Evolutionary conservation across 2,888 invertebrate species (phyloP), one percentile per base, ranked within the genome.

Genomic region (Hirtodrosophila histrioides): DNA sequence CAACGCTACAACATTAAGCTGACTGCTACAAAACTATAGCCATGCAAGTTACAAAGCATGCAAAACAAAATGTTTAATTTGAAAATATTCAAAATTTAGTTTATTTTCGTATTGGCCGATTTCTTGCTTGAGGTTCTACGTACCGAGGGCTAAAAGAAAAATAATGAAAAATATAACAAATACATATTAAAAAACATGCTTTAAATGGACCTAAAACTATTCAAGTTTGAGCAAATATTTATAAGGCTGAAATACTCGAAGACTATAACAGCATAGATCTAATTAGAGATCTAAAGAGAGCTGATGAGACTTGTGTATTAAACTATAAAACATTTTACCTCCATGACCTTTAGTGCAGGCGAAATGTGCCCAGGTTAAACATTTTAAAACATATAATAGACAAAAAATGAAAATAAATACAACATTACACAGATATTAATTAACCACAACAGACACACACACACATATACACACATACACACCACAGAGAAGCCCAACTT

Each of bases 401-500:
- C 43, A 56, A 64, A 68, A 69, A 69, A 62, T 62, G 66, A 66
- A 71, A 79, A 57, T 81, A 57, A 77, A 68, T 79, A 73, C 67
- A 75, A 72, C 58, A 49, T 46, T 51, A 69, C 62, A 71, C 49
- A 57, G 54, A 65, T 61, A 75, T 63, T 61, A 68, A 68, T 61
- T 61, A 71, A 73, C 44, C 17, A 70, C 56, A 54, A 71, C 60
- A 67, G 53, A 69, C 49, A 66, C 39, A 54, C 57, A 69, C 65
- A 53, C 50, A 36, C 27, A 39, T 6, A n/a, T 39, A 54, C 23
- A 57, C 17, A 23, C 7, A 37, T 33, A 45, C 50, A 53, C 53
- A 57, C 35, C 17, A 33, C 17, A 50, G 4, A 27, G 36, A 27
- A 12, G 7, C 36, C 58, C 50, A 72, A 95, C 96, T 95, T 94